Evolutionary conservation across 2,797 vertebrate species (phyloP).

Genomic region (Tapirus indicus): DNA sequence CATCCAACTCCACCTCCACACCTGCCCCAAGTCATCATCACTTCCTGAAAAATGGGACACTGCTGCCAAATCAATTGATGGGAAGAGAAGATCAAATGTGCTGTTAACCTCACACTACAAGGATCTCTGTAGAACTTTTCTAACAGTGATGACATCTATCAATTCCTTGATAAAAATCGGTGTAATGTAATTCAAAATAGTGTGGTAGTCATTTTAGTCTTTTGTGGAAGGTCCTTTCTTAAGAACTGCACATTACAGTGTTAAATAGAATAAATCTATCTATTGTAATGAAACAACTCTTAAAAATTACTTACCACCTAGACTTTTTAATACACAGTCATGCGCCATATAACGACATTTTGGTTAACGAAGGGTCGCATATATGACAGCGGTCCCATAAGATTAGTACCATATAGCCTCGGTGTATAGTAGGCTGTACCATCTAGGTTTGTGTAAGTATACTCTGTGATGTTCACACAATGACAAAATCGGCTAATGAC

Average conservation of each 20-base stretch:
- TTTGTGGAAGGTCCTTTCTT: neutral
- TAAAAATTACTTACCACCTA: neutral
- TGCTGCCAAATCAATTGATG: fast-evolving
- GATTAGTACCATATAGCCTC: too few species aligned
- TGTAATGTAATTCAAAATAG: neutral
- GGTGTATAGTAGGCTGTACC: too few species aligned
- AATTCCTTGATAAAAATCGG: neutral
- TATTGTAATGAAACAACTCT: neutral
- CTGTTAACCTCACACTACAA: fast-evolving
- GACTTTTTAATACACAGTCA: neutral
- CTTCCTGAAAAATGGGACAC: too few species aligned
- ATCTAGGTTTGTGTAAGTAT: too few species aligned
- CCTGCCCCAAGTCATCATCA: neutral
- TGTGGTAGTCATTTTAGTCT: neutral
- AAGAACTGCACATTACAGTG: neutral
- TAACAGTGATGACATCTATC: neutral
- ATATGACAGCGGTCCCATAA: too few species aligned
- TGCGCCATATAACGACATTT: too few species aligned
- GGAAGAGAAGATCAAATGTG: neutral
- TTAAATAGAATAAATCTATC: neutral
- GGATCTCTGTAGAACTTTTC: neutral
- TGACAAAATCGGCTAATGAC: too few species aligned
- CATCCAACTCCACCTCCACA: neutral
- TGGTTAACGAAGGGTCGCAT: too few species aligned
- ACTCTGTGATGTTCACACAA: too few species aligned